phyloP scores from a whole-genome alignment of 2,113 vertebrate genomes.

The Lepus timidus region DNA sequence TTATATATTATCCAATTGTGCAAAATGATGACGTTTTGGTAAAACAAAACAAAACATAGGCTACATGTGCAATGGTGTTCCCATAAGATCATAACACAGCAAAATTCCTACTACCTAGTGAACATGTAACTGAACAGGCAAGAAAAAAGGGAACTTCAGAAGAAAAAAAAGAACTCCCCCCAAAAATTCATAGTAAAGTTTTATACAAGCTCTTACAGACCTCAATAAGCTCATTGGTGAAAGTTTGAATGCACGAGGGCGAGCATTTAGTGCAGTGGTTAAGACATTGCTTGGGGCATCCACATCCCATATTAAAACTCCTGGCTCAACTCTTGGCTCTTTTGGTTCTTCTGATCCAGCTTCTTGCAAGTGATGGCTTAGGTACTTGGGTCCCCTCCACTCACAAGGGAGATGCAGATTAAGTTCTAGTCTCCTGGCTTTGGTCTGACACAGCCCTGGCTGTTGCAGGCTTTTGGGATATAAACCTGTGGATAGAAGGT shows the following conservation, averaged over 20 bases:
- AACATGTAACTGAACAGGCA: background rate
- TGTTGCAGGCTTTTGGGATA: too few species aligned
- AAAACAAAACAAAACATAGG: background rate
- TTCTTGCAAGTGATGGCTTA: too few species aligned
- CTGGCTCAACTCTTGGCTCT: too few species aligned
- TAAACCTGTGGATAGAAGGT: too few species aligned
- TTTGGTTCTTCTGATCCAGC: too few species aligned
- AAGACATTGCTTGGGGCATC: too few species aligned
- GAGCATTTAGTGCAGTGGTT: too few species aligned
- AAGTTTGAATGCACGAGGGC: background rate
- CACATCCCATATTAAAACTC: too few species aligned
- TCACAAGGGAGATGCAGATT: too few species aligned
- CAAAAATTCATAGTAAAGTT: background rate
- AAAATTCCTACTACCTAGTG: background rate
- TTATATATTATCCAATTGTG: background rate
- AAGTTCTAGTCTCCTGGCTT: too few species aligned
- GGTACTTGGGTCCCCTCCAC: too few species aligned
- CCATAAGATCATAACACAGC: background rate
- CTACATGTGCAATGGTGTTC: background rate
- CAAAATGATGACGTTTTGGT: background rate
- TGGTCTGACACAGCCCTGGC: too few species aligned
- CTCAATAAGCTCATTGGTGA: background rate
- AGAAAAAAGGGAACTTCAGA: background rate
- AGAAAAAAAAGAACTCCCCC: background rate
- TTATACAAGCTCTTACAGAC: background rate